Conservation (phyloP, 1,140 invertebrate species). For the Drosophila nikananu region DNA sequence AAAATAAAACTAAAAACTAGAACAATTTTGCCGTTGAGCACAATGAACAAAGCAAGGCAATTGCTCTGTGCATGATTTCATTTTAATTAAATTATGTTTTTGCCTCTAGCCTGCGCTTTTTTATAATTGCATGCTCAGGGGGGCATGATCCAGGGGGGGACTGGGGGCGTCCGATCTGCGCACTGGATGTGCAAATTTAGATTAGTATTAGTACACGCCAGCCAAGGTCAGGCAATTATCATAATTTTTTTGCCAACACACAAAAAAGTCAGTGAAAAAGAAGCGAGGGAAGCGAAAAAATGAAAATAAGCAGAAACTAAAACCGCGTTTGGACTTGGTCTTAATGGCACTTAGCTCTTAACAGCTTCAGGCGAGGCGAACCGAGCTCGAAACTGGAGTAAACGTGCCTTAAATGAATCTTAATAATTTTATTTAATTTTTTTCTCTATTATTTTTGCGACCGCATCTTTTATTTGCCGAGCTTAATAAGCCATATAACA, state of each 20-base stretch:
- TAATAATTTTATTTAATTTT: conserved; percentile 56
- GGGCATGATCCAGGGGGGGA: background rate
- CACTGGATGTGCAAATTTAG: conserved; percentile 73
- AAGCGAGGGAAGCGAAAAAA: conserved; percentile 50
- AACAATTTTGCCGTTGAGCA: conserved; percentile 78
- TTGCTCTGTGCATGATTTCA: conserved; percentile 83
- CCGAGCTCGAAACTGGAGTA: conserved; percentile 72
- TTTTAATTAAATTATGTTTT: conserved; percentile 84
- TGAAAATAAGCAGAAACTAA: conserved; percentile 38
- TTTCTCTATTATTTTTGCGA: conserved; percentile 12
- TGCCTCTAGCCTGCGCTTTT: conserved; percentile 53
- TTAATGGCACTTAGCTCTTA: conserved; percentile 55
- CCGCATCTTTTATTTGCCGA: conserved; percentile 18
- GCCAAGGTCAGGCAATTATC: conserved; percentile 81
- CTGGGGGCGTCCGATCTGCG: conserved; percentile 15
- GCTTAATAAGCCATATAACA: conserved; percentile 61
- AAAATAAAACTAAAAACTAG: conserved; percentile 67
- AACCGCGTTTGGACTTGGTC: conserved; percentile 43
- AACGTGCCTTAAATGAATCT: conserved; percentile 77
- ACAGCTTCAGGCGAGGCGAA: conserved; percentile 26
- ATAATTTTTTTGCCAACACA: conserved; percentile 69
- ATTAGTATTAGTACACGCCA: conserved; percentile 71
- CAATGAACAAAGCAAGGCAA: conserved; percentile 80
- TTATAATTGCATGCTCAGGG: conserved; percentile 74
- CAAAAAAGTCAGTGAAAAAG: conserved; percentile 27